Evolutionary conservation across 2,113 vertebrate species (phyloP), one percentile per base, ranked within the genome.

Genomic region (Nesoenas mayeri): DNA sequence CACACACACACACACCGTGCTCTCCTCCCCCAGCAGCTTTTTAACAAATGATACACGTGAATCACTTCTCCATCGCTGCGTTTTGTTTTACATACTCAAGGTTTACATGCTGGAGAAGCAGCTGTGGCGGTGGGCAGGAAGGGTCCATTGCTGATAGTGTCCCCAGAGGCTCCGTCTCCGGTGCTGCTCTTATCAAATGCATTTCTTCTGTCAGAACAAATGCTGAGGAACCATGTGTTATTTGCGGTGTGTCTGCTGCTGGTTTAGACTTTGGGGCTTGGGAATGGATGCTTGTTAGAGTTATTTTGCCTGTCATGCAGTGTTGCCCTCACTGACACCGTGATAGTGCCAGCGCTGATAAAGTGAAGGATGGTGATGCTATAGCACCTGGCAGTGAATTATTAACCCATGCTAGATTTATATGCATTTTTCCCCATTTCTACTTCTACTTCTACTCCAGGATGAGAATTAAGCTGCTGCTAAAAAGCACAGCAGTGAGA

Each of bases 1-100:
- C 91, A 67, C 84, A 79, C 96, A 40, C 40, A 40, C 94, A 93
- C 91, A 67, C 84, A 75, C 96, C 93, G 22, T 12, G 1, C 42
- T 51, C 85, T 79, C 66, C 62, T 91, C 83, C 64, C 66, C 75
- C 88, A 14, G 71, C 92, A 88, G 85, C 79, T 29, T 53, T 11
- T 8, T 1, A 6, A 42, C 2, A 29, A 4, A 6, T n/a, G 79
- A 53, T 36, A 29, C 9, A 2, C 8, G 56, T 7, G 25, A 53
- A 56, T 58, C 50, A 1, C 62, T 67, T 29, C 19, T 19, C 75
- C 7, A 1, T 47, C 21, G 0, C 67, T 24, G 10, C 5, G 31
- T 14, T 61, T 28, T 3, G 29, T 4, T 64, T 34, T 15, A 28
- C 2, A 0, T 26, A 1, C 53, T 56, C 12, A 2, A 67, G 47